phyloP scores from a whole-genome alignment of 2,797 vertebrate genomes.

The Cuculus canorus region DNA sequence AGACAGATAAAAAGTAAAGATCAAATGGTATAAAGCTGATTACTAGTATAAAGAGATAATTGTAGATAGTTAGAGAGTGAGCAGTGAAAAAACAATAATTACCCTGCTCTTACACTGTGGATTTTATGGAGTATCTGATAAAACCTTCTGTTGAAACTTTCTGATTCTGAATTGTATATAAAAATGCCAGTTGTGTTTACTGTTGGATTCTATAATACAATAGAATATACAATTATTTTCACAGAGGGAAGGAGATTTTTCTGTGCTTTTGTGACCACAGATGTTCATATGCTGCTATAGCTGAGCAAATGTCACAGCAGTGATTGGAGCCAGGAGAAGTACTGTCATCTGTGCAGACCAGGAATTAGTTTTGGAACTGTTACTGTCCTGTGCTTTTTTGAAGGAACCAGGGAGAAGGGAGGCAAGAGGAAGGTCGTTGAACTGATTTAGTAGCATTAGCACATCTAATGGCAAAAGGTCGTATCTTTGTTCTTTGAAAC shows the following conservation, averaged over 20 bases:
- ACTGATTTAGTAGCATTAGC: neutral
- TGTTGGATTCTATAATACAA: neutral
- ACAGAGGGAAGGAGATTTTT: neutral
- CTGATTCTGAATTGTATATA: neutral
- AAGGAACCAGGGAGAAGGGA: neutral
- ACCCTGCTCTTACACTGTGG: neutral
- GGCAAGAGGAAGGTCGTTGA: neutral
- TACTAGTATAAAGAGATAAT: slow-evolving; percentile 1
- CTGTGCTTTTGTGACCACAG: neutral
- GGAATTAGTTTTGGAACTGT: neutral
- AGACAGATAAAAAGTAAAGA: slow-evolving; percentile 9
- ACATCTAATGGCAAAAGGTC: neutral
- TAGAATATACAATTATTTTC: neutral
- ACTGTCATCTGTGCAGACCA: neutral
- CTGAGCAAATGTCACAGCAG: neutral
- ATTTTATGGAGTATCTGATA: neutral
- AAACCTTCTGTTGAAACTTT: slow-evolving; percentile 20
- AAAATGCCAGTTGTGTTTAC: neutral
- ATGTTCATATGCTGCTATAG: neutral
- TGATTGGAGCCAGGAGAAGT: neutral
- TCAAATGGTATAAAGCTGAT: slow-evolving; percentile 27
- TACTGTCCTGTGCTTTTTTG: neutral
- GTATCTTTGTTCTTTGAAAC: neutral
- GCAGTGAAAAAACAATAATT: slow-evolving; percentile 34
- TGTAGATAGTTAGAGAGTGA: neutral